These are phyloP conservation scores for Panonychus citri DNA, from an alignment of 1,140 invertebrate species.

Conservation along the genomic window DNA sequence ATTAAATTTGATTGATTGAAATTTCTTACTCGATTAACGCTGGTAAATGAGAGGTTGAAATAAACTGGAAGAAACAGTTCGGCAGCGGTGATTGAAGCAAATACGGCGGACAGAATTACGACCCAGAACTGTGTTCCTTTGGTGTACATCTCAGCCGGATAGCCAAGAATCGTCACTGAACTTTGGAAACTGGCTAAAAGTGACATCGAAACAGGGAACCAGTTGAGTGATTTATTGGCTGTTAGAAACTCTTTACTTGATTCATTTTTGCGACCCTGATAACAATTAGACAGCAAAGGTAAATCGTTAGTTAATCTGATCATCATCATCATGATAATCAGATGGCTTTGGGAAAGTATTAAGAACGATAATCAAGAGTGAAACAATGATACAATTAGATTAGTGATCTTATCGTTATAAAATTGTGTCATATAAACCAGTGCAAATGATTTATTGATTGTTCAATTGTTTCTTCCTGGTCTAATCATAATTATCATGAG, in stretches of 20 bases:
- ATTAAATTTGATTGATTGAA: too few relatives aligned
- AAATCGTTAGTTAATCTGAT: background rate
- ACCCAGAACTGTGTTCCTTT: constrained; percentile 16
- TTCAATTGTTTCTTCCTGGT: too few relatives aligned
- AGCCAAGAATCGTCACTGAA: constrained; percentile 25
- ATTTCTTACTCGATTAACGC: constrained; percentile 19
- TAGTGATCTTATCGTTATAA: background rate
- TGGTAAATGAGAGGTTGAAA: constrained; percentile 22
- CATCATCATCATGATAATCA: background rate
- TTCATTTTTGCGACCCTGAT: background rate
- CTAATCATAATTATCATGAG: too few relatives aligned
- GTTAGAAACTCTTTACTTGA: background rate
- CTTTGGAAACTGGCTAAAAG: constrained; percentile 38
- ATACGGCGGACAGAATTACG: constrained; percentile 10
- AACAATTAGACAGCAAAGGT: background rate
- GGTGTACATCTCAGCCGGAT: constrained; percentile 18
- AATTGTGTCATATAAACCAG: background rate
- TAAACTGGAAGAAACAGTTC: constrained; percentile 26
- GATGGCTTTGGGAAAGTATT: background rate
- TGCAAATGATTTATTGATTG: background rate
- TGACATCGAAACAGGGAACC: constrained; percentile 52
- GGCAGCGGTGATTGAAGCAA: constrained; percentile 19
- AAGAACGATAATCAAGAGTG: background rate
- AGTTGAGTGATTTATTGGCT: constrained; percentile 45
- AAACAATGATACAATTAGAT: background rate